Conservation (phyloP, 2,888 invertebrate species). For the Keiferia lycopersicella region DNA sequence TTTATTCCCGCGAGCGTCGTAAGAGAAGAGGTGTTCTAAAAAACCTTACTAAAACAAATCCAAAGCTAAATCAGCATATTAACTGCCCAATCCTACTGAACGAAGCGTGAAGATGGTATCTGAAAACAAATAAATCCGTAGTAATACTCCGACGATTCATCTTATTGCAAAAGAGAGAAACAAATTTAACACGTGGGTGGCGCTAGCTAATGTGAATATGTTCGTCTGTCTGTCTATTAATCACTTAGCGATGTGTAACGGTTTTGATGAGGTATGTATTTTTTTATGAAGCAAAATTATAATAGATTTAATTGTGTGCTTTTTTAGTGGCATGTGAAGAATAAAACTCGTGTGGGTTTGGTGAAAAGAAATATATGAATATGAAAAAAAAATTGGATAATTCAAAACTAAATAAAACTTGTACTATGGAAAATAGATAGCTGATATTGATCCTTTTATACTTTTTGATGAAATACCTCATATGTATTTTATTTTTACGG, state of each 20-base stretch:
- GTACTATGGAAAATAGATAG: too few species aligned
- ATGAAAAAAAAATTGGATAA: too few species aligned
- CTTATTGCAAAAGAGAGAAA: slow-evolving; percentile 35
- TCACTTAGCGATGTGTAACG: slow-evolving; percentile 22
- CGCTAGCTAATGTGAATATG: slow-evolving; percentile 32
- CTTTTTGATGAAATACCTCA: too few species aligned
- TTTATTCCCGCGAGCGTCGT: too few species aligned
- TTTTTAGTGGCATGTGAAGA: too few species aligned
- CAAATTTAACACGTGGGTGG: slow-evolving; percentile 29
- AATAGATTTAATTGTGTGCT: too few species aligned
- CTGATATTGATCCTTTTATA: too few species aligned
- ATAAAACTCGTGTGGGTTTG: too few species aligned
- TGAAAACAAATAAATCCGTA: slow-evolving; percentile 35
- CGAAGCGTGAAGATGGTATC: slow-evolving; percentile 31
- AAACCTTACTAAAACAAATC: not conserved
- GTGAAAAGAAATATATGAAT: too few species aligned
- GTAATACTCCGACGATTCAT: slow-evolving; percentile 31
- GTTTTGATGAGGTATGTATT: not conserved
- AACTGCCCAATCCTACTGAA: slow-evolving; percentile 4
- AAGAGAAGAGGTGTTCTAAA: not conserved
- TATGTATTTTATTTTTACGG: too few species aligned
- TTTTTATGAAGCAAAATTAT: too few species aligned
- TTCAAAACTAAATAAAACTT: too few species aligned
- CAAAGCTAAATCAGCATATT: slow-evolving; percentile 20
- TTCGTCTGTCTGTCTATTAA: slow-evolving; percentile 32